Evolutionary conservation across 2,113 vertebrate genomes (phyloP), one percentile per base, ranked within the genome.

Genomic region (Leptodactylus fuscus): DNA sequence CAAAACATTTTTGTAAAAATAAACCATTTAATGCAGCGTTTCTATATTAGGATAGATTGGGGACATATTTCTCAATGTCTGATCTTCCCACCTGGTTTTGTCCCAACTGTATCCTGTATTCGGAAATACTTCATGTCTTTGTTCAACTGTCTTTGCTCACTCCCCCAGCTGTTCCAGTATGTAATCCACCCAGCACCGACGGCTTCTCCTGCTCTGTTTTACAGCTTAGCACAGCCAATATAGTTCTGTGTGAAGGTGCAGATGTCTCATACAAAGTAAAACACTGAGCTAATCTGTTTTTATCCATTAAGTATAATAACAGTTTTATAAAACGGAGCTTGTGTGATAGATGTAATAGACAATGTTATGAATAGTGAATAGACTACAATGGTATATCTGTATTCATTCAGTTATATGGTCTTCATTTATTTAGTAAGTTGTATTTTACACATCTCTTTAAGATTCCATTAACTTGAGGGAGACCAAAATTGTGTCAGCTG

Each of bases 91-190:
- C 81, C 48, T 74, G 69, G 81, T 83, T 83, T 70, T 60, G 81
- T 83, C 67, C 69, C 81, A 82, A 82, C 18, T 55, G 36, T 58
- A 83, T 83, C 81, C 81, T 73, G 81, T 83, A 74, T 74, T 83
- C 24, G 81, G 81, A 83, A 83, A 83, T 62, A n/a, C 78, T 62
- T 58, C 34, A 36, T 44, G 27, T 83, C 38, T 67, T 58, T 48
- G 55, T 82, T 82, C 29, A 51, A 51, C 41, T 53, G 69, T 51
- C 81, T 41, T 44, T 74, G 22, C 32, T 60, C 70, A 58, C 69
- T 74, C 29, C 36, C 70, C 48, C 81, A 83, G 81, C 81, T 83
- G 81, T 75, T 83, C 32, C 69, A 46, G 69, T 75, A 58, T 60
- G 67, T 41, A 82, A 82, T 82, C 67, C 46, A 71, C 65, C 62